Conservation (phyloP, 2,797 vertebrate species). For the Muscicapa striata region DNA sequence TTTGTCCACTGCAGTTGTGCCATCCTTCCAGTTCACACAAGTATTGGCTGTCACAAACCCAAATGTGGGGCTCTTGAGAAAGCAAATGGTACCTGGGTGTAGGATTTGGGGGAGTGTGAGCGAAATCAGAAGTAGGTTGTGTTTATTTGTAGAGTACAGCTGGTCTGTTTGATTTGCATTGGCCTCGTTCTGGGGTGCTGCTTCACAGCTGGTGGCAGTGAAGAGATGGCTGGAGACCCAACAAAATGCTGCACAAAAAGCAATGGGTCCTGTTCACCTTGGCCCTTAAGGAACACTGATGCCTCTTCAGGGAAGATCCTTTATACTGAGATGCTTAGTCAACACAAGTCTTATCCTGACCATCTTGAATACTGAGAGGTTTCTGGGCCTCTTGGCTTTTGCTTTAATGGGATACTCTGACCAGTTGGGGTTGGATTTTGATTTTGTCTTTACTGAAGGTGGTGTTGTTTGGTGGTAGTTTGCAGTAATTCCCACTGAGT, state of each 20-base stretch:
- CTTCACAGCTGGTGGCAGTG: not conserved
- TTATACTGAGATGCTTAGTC: accelerated
- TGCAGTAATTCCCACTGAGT: not conserved
- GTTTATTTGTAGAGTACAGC: accelerated
- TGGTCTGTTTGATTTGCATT: not conserved
- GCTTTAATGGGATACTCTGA: not conserved
- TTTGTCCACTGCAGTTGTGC: not conserved
- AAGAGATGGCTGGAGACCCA: not conserved
- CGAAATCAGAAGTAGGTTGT: not conserved
- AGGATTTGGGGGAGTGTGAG: not conserved
- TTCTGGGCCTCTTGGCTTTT: not conserved
- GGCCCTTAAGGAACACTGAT: accelerated
- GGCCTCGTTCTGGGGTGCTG: not conserved
- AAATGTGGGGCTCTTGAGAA: not conserved
- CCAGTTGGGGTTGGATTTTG: accelerated
- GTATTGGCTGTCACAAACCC: not conserved
- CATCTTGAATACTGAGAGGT: accelerated
- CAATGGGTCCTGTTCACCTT: accelerated
- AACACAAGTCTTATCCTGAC: not conserved
- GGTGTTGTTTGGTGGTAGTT: not conserved
- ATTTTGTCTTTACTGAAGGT: not conserved
- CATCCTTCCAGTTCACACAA: not conserved
- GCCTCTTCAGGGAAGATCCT: not conserved
- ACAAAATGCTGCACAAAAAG: not conserved
- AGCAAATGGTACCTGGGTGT: no score